A percentile compares a stretch with the other conserved stretches of the same genome.
These are phyloP conservation scores for Drosophila biarmipes DNA, from an alignment of 1,140 invertebrate species.

Conservation along the genomic window DNA sequence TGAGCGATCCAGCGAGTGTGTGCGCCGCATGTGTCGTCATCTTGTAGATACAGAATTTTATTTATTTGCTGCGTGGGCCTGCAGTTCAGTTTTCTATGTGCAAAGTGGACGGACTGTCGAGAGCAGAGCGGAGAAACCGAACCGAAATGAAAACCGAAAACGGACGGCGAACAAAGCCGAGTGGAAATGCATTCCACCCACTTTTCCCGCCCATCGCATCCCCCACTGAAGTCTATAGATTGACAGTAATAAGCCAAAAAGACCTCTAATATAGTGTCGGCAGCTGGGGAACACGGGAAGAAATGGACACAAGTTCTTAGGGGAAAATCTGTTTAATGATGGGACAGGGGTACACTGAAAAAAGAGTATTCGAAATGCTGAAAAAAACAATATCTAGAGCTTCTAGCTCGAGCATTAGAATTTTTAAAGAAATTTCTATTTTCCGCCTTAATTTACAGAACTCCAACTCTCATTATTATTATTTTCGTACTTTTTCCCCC, in stretches of 20 bases:
- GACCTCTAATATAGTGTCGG: slow-evolving; percentile 16
- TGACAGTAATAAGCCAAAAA: slow-evolving; percentile 40
- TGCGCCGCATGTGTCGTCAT: slow-evolving; percentile 40
- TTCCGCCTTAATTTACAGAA: background rate
- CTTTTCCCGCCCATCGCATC: background rate
- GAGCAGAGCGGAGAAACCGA: slow-evolving; percentile 4
- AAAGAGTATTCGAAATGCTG: background rate
- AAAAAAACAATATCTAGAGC: too few species aligned
- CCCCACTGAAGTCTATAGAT: slow-evolving; percentile 7
- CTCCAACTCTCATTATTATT: too few species aligned
- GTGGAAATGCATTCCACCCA: slow-evolving; percentile 35
- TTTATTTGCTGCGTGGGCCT: slow-evolving; percentile 43
- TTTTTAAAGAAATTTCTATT: too few species aligned
- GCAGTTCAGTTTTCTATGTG: slow-evolving; percentile 28
- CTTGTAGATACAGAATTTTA: slow-evolving; percentile 54
- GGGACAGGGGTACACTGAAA: background rate
- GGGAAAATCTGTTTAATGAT: slow-evolving; percentile 9
- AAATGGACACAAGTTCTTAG: background rate
- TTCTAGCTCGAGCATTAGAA: too few species aligned
- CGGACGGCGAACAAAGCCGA: background rate
- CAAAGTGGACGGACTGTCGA: slow-evolving; percentile 33
- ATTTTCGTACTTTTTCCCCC: too few species aligned
- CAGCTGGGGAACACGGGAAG: slow-evolving; percentile 21
- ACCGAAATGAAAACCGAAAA: slow-evolving; percentile 7
- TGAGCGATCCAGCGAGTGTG: background rate